These are phyloP conservation scores for Cheilosia variabilis DNA, from an alignment of 2,888 invertebrate species.

Conservation along the genomic window DNA sequence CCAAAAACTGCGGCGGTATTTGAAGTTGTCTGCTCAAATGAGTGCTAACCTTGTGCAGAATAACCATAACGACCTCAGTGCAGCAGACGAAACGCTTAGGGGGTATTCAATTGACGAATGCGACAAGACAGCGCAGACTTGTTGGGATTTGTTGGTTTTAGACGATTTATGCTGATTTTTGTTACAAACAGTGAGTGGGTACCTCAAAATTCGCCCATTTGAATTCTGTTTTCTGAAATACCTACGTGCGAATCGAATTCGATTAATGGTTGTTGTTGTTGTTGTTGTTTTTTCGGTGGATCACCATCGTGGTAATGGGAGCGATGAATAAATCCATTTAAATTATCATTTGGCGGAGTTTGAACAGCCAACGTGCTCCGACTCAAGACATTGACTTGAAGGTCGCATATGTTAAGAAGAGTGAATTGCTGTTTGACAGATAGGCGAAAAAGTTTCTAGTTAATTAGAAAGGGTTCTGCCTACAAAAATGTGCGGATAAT, in stretches of 20 bases:
- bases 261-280: constrained; percentile 27
- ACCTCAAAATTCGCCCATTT: constrained; percentile 24
- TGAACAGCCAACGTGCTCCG: constrained; percentile 6
- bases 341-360: constrained; percentile 22
- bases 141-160: constrained; percentile 34
- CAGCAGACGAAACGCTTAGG: constrained; percentile 63
- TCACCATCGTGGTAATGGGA: constrained; percentile 38
- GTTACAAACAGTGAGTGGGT: constrained; percentile 24
- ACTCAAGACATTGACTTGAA: constrained; percentile 41
- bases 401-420: constrained; percentile 28
- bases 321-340: constrained; percentile 39
- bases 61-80: constrained; percentile 31
- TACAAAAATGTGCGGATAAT: constrained; percentile 1
- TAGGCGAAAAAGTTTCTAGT: neutral
- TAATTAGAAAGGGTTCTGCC: constrained; percentile 33
- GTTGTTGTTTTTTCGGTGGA: neutral
- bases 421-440: constrained; percentile 15
- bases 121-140: constrained; percentile 26
- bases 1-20: constrained; percentile 27
- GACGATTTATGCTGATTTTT: constrained; percentile 15
- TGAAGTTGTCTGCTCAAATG: constrained; percentile 25
- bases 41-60: constrained; percentile 42
- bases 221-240: constrained; percentile 16
- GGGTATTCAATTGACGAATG: constrained; percentile 25
- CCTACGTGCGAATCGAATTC: constrained; percentile 48